A percentile compares a stretch with the other conserved stretches of the same genome.
Conservation (phyloP, 2,113 vertebrate genomes). For the Chinchilla lanigera region DNA sequence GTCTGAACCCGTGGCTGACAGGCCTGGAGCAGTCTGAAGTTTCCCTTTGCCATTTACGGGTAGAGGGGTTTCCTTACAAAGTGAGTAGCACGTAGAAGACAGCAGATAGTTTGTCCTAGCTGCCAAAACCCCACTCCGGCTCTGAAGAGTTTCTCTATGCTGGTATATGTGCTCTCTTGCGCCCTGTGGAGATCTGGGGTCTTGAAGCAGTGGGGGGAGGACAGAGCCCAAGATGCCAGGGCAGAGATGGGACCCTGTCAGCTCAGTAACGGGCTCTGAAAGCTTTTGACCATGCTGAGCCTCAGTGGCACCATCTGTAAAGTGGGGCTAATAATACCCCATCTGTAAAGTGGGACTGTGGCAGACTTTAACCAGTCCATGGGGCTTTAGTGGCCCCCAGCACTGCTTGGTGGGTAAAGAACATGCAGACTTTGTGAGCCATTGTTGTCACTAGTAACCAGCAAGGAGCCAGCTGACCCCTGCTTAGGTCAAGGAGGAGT, state of each 20-base stretch:
- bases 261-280: background rate
- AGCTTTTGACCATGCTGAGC: background rate
- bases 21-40: background rate
- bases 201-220: background rate
- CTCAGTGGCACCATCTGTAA: background rate
- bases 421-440: background rate
- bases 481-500: background rate
- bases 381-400: background rate
- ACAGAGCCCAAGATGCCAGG: background rate
- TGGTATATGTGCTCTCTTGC: background rate
- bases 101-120: background rate
- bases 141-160: background rate
- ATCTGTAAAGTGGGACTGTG: background rate
- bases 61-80: background rate
- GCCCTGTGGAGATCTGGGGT: background rate
- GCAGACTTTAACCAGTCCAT: background rate
- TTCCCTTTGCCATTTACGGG: background rate
- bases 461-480: background rate
- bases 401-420: background rate
- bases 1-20: accelerated
- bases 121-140: background rate
- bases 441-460: background rate
- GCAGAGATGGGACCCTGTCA: background rate
- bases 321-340: background rate
- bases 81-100: background rate